These are phyloP conservation scores for Whitmania pigra DNA, from an alignment of 1,140 invertebrate species.

Conservation along the genomic window DNA sequence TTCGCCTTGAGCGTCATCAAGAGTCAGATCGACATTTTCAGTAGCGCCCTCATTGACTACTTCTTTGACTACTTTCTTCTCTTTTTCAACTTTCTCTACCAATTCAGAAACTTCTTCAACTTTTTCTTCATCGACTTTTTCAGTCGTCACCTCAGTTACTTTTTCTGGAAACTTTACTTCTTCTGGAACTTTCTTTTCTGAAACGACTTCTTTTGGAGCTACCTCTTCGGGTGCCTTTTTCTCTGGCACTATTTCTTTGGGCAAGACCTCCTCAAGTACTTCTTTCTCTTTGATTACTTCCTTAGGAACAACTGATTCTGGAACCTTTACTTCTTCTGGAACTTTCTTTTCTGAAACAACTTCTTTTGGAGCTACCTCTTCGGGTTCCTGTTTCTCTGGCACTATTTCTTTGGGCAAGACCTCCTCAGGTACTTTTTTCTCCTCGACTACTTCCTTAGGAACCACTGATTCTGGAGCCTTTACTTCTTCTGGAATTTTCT, in stretches of 20 bases:
- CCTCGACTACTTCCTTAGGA: background rate
- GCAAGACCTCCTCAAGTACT: no score
- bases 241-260: background rate
- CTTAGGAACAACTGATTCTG: background rate
- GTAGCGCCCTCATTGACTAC: background rate
- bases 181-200: background rate
- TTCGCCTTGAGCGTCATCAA: background rate
- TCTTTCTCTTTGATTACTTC: no score
- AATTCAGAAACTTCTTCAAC: background rate
- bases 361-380: background rate
- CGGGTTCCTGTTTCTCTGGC: background rate
- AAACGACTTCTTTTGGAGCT: background rate
- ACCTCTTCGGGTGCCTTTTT: background rate
- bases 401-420: no score
- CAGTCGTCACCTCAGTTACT: no score
- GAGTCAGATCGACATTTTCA: background rate
- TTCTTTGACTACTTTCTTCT: conserved; percentile 2
- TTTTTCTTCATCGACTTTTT: background rate
- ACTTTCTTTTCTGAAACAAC: background rate
- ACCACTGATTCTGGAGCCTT: background rate
- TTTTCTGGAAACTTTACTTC: no score
- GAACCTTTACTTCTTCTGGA: no score
- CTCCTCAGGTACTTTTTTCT: background rate
- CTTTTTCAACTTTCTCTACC: background rate
- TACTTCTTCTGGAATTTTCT: no score